Conservation (phyloP, 2,888 invertebrate species). For the Lepidochrysops patricia region DNA sequence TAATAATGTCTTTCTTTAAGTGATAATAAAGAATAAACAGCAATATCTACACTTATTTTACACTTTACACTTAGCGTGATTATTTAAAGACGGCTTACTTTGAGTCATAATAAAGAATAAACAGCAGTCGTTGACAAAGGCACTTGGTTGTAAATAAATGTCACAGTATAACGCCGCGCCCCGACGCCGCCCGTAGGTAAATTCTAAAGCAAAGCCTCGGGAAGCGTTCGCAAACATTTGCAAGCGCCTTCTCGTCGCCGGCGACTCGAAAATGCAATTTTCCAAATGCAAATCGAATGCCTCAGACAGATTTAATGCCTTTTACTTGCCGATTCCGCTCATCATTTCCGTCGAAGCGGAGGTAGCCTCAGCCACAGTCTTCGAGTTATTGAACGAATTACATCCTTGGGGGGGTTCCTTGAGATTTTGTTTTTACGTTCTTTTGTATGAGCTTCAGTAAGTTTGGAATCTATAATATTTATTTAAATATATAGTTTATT, state of each 20-base stretch:
- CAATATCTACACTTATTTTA: too few species aligned
- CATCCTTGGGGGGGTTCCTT: background rate
- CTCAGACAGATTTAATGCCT: conserved; percentile 67
- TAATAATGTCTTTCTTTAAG: too few species aligned
- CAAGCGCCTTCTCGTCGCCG: conserved; percentile 47
- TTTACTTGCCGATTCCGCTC: conserved; percentile 61
- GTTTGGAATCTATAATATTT: too few species aligned
- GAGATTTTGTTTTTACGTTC: background rate
- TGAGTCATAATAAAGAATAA: background rate
- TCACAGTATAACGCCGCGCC: background rate
- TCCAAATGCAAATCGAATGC: conserved; percentile 68
- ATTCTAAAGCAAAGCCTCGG: conserved; percentile 45
- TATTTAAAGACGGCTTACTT: too few species aligned
- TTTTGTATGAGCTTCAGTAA: background rate
- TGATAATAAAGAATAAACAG: too few species aligned
- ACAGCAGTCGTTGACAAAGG: background rate
- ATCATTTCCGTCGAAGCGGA: conserved; percentile 53
- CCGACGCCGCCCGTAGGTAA: conserved; percentile 19
- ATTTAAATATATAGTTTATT: too few species aligned
- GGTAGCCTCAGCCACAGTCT: conserved; percentile 34
- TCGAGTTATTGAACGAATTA: conserved; percentile 21
- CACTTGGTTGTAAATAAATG: conserved; percentile 5
- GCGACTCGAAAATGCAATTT: conserved; percentile 66
- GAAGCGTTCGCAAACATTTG: conserved; percentile 53
- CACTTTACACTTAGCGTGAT: too few species aligned